Evolutionary conservation across 2,888 invertebrate species (phyloP).

Genomic region (Drosophila prostipennis): DNA sequence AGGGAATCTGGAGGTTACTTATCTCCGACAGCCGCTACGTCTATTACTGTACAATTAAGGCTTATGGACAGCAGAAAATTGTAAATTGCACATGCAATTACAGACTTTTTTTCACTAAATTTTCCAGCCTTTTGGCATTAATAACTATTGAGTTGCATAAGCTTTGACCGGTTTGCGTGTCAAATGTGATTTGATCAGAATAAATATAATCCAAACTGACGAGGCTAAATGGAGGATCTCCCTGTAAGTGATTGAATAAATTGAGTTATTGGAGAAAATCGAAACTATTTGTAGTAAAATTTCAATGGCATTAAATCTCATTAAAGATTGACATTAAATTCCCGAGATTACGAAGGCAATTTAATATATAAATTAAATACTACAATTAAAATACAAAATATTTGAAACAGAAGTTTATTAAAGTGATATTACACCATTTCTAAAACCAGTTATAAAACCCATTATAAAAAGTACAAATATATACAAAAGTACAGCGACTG

Average conservation of each 20-base stretch:
- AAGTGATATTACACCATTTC: too few relatives aligned
- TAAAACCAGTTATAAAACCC: neutral
- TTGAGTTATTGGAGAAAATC: slow-evolving; percentile 9
- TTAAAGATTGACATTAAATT: neutral
- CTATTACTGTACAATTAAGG: slow-evolving; percentile 32
- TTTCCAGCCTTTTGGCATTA: slow-evolving; percentile 6
- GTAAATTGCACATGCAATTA: slow-evolving; percentile 42
- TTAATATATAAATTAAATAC: neutral
- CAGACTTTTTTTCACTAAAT: slow-evolving; percentile 5
- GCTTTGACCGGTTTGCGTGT: slow-evolving; percentile 35
- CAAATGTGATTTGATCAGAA: slow-evolving; percentile 27
- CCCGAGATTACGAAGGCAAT: neutral
- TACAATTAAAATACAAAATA: too few relatives aligned
- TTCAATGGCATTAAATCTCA: neutral
- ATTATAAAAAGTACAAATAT: neutral
- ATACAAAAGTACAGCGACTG: neutral
- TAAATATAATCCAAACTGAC: slow-evolving; percentile 15
- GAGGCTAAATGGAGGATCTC: neutral
- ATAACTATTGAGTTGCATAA: slow-evolving; percentile 31
- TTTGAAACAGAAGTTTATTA: too few relatives aligned
- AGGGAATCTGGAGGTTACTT: slow-evolving; percentile 2
- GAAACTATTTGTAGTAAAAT: neutral
- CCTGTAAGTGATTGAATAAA: neutral
- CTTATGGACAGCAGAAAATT: slow-evolving; percentile 26
- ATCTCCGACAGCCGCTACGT: slow-evolving; percentile 28